Base-by-base conservation (phyloP, 2,113 vertebrate genomes). In the Reinhardtius hippoglossoides region DNA sequence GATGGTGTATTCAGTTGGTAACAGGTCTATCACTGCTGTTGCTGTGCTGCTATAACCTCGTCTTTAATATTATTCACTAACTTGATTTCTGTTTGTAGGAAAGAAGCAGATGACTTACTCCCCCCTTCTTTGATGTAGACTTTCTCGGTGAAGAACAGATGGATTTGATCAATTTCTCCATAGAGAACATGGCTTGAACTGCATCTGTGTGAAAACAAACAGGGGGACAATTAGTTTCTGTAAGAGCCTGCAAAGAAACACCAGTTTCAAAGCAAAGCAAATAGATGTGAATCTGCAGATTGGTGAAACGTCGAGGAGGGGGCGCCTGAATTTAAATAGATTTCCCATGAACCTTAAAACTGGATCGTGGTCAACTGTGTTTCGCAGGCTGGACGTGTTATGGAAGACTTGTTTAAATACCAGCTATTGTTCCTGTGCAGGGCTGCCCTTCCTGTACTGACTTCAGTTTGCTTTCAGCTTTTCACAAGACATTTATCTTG, bases 391-490 rank as follows among this genome's bases (percentile, higher is more conserved):
- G 62, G 42, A 68, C 35, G 23, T 0, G 56, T 93, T 91, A 87
- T 31, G 63, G 76, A 91, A 91, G 78, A 50, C 27, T 60, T 89
- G 88, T 91, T 92, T 87, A 87, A 85, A 87, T 78, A 87, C 87
- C 72, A 79, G 84, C 88, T 79, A 91, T 93, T 93, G 92, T 93
- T 93, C 84, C 74, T 85, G 81, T 1, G 18, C 61, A 54, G 72
- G 26, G 68, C 81, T 77, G 86, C 85, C 83, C 85, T 92, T 92
- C 91, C 93, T 93, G 92, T 44, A 3, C 77, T 60, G 78, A 85
- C 70, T 80, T 69, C 70, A 78, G 31, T 31, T 31, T 31, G 31
- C 31, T 31, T 31, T 31, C 31, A 73, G 27, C 79, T 71, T 54
- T 72, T 73, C 63, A 59, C 31, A 37, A 61, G 20, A 70, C 55